Evolutionary conservation across 2,113 vertebrate species (phyloP), one percentile per base, ranked within the genome.

Genomic region (Euleptes europaea): DNA sequence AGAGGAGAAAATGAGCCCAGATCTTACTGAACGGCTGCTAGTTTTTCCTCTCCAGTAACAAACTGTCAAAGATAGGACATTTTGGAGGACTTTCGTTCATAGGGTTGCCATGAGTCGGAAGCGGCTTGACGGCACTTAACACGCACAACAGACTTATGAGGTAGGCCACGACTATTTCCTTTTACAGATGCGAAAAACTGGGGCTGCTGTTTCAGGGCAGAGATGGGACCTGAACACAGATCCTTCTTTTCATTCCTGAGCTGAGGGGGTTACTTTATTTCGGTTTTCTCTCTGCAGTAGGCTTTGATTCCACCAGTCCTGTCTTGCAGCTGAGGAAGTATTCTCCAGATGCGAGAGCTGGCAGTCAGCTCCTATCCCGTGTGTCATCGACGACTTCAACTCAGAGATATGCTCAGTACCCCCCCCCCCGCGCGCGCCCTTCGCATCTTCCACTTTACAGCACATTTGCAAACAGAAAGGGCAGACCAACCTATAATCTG

Each of bases 361-460:
- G 94, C 92, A 93, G 82, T 81, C 38, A 1, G 47, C 84, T 90
- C 65, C 57, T 1, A 2, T 91, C 86, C 93, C 93, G 89, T 91
- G 90, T 94, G 94, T 89, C 94, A 96, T 86, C 92, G 91, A 91
- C 94, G 91, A 92, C 84, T 91, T 96, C 93, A 93, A 94, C 92
- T 95, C 93, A 2, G 92, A 95, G 94, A 95, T 91, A 89, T 85
- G 92, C 88, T 95, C 91, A 91, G 89, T 42, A 85, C 83, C 87
- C 80, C 91, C 80, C 13, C n/a, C n/a, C n/a, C n/a, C n/a, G n/a
- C n/a, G n/a, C n/a, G n/a, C n/a, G n/a, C n/a, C 85, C 80, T 86
- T 93, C 88, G 90, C 80, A 70, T 91, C 91, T 95, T 92, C 75
- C 84, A 35, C 88, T 84, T 89, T 49, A 78, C 84, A 89, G 88